Base-by-base conservation (phyloP, 2,888 invertebrate species). In the Tinea pellionella region DNA sequence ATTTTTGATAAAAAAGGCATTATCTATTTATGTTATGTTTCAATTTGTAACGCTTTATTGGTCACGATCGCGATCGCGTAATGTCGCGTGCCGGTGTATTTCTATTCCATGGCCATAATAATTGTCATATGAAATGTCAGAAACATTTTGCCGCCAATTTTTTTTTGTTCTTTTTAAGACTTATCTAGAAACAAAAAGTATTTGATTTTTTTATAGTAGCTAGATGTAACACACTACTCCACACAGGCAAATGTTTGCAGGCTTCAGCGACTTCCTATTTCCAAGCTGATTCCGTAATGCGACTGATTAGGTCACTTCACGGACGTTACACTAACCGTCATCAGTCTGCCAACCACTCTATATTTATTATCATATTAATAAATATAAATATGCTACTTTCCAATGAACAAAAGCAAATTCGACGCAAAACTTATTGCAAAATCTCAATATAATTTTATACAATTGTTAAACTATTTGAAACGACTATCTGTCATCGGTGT, bases 81-180 rank as follows among this genome's bases (percentile, higher is more conserved):
- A 57, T 57, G 57, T 57, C 57, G 57, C 57, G 57, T 57, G 57
- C 57, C 57, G 19, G 24, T 47, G 9, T 55, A 2, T 24, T 24
- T 24, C 24, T 55, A 11, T 15, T 57, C n/a, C 57, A 57, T 32
- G 30, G 57, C 12, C 32, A 15, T 3, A 19, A 24, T 53, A 24
- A 53, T 18, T 24, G n/a, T 19, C 16, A 16, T 53, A 12, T 53
- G 19, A 24, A 24, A 18, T 37, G 37, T 8, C 16, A 47, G 16
- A 16, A 6, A n/a, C 13, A 16, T n/a, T 16, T 47, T 16, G 47
- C 8, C 15, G n/a, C 15, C 41, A 12, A 16, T n/a, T 47, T 47
- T 47, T 42, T 42, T 7, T 42, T n/a, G 12, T 42, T 42, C 8
- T 42, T 42, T 42, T 13, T n/a, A n/a, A n/a, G n/a, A n/a, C n/a